Percentiles rank a stretch among this genome's conserved stretches.
Conservation (phyloP, 2,113 vertebrate genomes). For the Xenus cinereus region DNA sequence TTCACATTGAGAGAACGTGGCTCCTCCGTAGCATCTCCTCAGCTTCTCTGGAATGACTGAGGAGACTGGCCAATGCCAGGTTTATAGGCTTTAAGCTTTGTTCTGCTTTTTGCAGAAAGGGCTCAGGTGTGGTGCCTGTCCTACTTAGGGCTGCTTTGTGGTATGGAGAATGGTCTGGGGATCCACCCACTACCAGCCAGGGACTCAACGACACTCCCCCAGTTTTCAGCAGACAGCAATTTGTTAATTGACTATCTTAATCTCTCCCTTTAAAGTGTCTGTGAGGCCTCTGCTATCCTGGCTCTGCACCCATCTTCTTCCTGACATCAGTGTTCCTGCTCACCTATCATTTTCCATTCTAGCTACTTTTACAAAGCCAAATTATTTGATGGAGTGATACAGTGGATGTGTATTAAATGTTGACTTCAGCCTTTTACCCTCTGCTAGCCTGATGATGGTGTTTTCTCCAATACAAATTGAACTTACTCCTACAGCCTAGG, state of each 20-base stretch:
- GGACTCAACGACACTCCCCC: fast-evolving
- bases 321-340: background rate
- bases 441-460: fast-evolving
- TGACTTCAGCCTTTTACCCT: background rate
- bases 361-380: background rate
- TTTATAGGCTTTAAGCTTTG: fast-evolving
- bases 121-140: background rate
- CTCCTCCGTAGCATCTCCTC: background rate
- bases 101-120: background rate
- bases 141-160: too few relatives aligned
- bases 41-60: background rate
- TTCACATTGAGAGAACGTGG: fast-evolving
- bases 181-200: background rate
- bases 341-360: background rate
- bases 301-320: background rate
- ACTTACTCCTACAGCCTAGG: background rate
- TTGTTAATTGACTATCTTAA: background rate
- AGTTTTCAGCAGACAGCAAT: background rate
- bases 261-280: too few relatives aligned
- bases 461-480: background rate
- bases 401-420: background rate
- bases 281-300: background rate
- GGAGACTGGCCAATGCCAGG: fast-evolving
- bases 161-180: background rate
- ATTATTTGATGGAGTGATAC: background rate